These are phyloP conservation scores for Oenanthe melanoleuca DNA, from an alignment of 2,113 vertebrate species.

Conservation along the genomic window DNA sequence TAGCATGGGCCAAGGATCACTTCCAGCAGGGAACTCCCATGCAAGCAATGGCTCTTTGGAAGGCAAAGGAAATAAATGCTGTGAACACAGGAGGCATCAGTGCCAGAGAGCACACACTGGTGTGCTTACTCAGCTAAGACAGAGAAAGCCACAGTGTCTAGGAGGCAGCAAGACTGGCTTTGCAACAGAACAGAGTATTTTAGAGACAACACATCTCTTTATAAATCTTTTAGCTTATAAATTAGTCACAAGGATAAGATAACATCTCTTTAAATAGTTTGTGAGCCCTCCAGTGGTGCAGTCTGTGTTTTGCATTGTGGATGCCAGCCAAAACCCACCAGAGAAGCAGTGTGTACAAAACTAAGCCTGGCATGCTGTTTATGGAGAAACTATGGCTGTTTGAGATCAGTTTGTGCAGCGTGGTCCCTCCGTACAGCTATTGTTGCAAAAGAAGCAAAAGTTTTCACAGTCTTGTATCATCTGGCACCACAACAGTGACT, in stretches of 20 bases:
- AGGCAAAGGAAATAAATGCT: not conserved
- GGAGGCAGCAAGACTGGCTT: not conserved
- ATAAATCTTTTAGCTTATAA: slow-evolving; percentile 22
- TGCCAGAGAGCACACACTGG: not conserved
- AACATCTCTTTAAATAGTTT: slow-evolving; percentile 35
- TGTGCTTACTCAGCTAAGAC: not conserved
- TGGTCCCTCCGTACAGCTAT: not conserved
- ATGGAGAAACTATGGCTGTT: not conserved
- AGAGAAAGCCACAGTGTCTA: not conserved
- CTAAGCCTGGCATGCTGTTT: not conserved
- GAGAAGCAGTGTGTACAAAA: not conserved
- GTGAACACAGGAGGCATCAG: not conserved
- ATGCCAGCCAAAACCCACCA: slow-evolving; percentile 30
- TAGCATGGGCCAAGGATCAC: not conserved
- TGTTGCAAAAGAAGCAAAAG: not conserved
- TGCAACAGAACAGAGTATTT: not conserved
- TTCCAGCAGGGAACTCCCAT: not conserved
- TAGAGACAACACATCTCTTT: not conserved
- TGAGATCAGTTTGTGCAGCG: not conserved
- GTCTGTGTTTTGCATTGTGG: not conserved
- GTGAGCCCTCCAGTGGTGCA: slow-evolving; percentile 57
- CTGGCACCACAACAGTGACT: not conserved
- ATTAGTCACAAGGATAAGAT: slow-evolving; percentile 32
- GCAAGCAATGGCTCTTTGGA: not conserved
- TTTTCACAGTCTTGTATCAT: rapidly evolving